Conservation (phyloP, 1,140 invertebrate genomes). For the Calosoma granatense region DNA sequence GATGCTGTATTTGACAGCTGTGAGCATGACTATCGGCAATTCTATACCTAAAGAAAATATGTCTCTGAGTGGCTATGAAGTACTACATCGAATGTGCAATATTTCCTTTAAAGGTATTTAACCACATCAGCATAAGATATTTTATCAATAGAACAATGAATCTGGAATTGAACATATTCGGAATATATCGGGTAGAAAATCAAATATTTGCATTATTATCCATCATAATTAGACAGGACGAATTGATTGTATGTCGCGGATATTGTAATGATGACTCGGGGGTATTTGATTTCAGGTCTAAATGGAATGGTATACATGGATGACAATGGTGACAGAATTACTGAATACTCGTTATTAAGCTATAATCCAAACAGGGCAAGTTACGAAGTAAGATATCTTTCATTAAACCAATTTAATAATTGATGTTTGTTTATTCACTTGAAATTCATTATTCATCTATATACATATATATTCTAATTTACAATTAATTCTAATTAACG, state of each 20-base stretch:
- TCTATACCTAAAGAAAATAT: no score
- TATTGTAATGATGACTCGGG: background rate
- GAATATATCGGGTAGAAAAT: background rate
- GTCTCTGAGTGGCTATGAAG: no score
- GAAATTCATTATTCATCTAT: no score
- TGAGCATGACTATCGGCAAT: no score
- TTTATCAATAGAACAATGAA: background rate
- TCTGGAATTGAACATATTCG: background rate
- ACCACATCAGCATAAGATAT: no score
- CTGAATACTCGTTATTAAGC: background rate
- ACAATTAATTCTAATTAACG: slow-evolving; percentile 24
- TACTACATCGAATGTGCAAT: no score
- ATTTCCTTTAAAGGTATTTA: no score
- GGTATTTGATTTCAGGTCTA: background rate
- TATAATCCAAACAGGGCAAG: background rate
- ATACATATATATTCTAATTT: slow-evolving; percentile 23
- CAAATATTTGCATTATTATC: background rate
- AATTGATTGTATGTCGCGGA: background rate
- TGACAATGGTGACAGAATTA: background rate
- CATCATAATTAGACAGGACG: background rate
- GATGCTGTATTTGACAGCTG: background rate
- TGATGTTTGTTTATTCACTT: no score
- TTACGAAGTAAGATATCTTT: background rate
- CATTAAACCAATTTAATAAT: no score
- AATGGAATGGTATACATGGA: background rate